These are phyloP conservation scores for Thamnophis elegans DNA, from an alignment of 2,797 vertebrate species.

Conservation along the genomic window DNA sequence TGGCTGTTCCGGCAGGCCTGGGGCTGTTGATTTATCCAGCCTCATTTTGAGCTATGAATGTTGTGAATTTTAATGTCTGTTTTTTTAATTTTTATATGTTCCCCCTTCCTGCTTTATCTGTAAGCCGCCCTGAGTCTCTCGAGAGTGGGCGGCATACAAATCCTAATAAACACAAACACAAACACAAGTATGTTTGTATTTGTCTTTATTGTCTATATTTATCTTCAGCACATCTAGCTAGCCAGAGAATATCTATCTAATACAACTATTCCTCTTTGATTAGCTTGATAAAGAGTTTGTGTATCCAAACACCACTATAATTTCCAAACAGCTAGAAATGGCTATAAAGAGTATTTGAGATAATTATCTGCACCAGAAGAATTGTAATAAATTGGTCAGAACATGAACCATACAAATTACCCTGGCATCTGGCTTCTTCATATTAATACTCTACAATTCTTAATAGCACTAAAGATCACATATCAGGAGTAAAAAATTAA, in stretches of 20 bases:
- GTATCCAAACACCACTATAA: not conserved
- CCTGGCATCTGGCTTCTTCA: not conserved
- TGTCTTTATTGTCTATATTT: not conserved
- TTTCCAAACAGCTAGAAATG: not conserved
- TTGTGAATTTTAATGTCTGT: no score
- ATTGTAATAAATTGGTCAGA: not conserved
- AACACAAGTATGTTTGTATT: not conserved
- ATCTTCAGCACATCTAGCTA: not conserved
- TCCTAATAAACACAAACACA: no score
- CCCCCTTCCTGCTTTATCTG: no score
- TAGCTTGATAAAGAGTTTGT: not conserved
- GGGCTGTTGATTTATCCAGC: no score
- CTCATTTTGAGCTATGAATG: no score
- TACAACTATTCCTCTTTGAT: not conserved
- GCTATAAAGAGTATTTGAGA: not conserved
- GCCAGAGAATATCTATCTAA: not conserved
- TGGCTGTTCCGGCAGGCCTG: no score
- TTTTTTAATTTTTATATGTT: no score
- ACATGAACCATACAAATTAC: not conserved
- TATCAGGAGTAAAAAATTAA: not conserved
- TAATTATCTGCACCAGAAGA: not conserved
- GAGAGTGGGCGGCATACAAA: no score
- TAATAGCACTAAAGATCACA: not conserved
- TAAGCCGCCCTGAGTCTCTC: no score
- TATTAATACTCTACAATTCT: not conserved